Conservation (phyloP, 1,140 invertebrate genomes). For the Drosophila albomicans region DNA sequence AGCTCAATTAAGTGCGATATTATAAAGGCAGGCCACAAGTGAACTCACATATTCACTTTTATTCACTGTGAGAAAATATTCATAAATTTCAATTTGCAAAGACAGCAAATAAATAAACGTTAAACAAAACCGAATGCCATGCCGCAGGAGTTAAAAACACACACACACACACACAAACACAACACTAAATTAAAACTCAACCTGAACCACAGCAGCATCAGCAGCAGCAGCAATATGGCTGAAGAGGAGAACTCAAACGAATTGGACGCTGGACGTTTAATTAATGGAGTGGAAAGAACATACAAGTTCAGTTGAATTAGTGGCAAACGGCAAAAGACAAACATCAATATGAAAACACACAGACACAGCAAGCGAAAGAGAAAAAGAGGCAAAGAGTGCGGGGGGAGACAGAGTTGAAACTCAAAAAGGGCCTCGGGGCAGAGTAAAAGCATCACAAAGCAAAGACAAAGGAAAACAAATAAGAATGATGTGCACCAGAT, state of each 20-base stretch:
- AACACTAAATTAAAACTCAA: slow-evolving; percentile 52
- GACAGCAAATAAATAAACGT: neutral
- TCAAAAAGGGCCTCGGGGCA: slow-evolving; percentile 38
- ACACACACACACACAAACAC: slow-evolving; percentile 10
- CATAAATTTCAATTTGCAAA: slow-evolving; percentile 42
- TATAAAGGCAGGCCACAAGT: slow-evolving; percentile 6
- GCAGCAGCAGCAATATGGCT: slow-evolving; percentile 28
- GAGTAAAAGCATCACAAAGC: slow-evolving; percentile 27
- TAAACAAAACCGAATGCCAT: neutral
- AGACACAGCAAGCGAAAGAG: slow-evolving; percentile 3
- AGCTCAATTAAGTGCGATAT: slow-evolving; percentile 45
- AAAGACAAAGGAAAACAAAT: slow-evolving; percentile 5
- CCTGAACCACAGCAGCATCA: neutral
- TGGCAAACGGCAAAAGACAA: slow-evolving; percentile 64
- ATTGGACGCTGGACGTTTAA: slow-evolving; percentile 53
- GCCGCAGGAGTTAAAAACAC: slow-evolving; percentile 14
- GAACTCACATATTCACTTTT: neutral
- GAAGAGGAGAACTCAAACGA: slow-evolving; percentile 32
- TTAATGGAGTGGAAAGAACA: slow-evolving; percentile 72
- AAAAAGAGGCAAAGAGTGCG: neutral
- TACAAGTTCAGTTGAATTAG: slow-evolving; percentile 55
- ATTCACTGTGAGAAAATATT: slow-evolving; percentile 21
- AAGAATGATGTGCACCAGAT: neutral
- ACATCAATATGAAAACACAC: slow-evolving; percentile 40
- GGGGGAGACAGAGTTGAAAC: neutral